Base-by-base conservation (phyloP, 2,113 vertebrate genomes). In the Sigmodon hispidus region DNA sequence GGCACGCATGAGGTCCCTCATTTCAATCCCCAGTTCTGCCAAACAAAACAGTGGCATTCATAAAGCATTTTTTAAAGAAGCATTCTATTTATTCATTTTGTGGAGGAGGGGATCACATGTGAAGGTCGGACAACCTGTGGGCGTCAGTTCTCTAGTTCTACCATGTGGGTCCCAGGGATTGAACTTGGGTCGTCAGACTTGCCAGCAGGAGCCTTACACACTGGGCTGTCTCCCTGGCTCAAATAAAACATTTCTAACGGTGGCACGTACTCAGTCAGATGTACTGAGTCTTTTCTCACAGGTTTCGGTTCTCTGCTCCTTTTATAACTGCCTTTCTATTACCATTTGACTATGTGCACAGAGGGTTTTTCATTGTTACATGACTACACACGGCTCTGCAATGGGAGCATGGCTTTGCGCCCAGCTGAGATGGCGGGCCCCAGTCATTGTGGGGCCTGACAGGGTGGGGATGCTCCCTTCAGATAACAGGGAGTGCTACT, bases 261-360 rank as follows among this genome's bases (percentile, higher is more conserved):
- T 4, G 15, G 61, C 50, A 48, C 0, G 6, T n/a, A 72, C 75
- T 31, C 70, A 81, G 89, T 36, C 69, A 69, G 77, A 90, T 31
- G 0, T 0, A 22, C 55, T 1, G 13, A 22, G 22, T 52, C 69
- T 89, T 63, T 75, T 65, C 52, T 36, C 9, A 1, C 3, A 59
- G 17, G 59, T 67, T 73, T 91, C 63, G 40, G 29, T 52, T 87
- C 84, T 91, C 59, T 59, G 50, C 48, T 81, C 19, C 73, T 85
- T 83, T 57, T 48, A 9, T 52, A 45, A 31, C 13, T 77, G 65
- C 36, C 57, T 80, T 72, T 84, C 45, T 31, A 36, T 90, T 69
- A 73, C 40, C 43, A 2, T 6, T 34, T 26, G 36, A 65, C 50
- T 75, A 15, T 0, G 1, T 10, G 24, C 26, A 13, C 17, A 0